These are phyloP conservation scores for Athripsodes cinereus DNA, from an alignment of 2,888 invertebrate genomes.

Conservation along the genomic window DNA sequence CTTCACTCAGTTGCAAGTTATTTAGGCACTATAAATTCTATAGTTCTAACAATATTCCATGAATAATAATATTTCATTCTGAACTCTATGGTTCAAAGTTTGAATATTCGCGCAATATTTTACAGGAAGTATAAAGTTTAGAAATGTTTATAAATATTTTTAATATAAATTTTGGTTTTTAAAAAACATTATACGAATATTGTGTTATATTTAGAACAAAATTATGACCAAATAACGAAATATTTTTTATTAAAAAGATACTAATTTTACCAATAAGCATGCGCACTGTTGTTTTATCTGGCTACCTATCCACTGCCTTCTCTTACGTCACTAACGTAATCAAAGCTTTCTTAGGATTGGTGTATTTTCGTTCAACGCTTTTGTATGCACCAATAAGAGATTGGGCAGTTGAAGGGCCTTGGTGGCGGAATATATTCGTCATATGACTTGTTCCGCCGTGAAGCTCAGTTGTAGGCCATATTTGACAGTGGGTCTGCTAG, in stretches of 20 bases:
- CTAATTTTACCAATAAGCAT: slow-evolving; percentile 31
- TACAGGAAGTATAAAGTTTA: not conserved
- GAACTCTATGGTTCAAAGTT: no score
- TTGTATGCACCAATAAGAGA: slow-evolving; percentile 32
- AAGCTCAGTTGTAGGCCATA: slow-evolving; percentile 67
- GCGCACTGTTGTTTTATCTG: slow-evolving; percentile 43
- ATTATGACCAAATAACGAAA: not conserved
- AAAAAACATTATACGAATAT: not conserved
- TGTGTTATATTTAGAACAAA: not conserved
- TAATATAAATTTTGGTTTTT: not conserved
- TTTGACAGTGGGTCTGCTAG: slow-evolving; percentile 79
- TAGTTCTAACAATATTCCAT: no score
- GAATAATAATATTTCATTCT: no score
- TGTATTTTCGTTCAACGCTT: slow-evolving; percentile 17
- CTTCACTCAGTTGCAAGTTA: no score
- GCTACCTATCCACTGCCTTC: slow-evolving; percentile 50
- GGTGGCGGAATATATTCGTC: slow-evolving; percentile 59
- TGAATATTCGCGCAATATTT: not conserved
- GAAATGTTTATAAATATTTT: not conserved
- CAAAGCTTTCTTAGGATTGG: slow-evolving; percentile 49
- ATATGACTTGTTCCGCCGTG: slow-evolving; percentile 69
- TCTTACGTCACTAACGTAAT: slow-evolving; percentile 49
- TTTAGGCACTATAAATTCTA: no score
- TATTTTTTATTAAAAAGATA: not conserved
- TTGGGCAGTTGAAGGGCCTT: slow-evolving; percentile 44